Conservation (phyloP, 2,797 vertebrate genomes). For the Leontocebus nigricollis region DNA sequence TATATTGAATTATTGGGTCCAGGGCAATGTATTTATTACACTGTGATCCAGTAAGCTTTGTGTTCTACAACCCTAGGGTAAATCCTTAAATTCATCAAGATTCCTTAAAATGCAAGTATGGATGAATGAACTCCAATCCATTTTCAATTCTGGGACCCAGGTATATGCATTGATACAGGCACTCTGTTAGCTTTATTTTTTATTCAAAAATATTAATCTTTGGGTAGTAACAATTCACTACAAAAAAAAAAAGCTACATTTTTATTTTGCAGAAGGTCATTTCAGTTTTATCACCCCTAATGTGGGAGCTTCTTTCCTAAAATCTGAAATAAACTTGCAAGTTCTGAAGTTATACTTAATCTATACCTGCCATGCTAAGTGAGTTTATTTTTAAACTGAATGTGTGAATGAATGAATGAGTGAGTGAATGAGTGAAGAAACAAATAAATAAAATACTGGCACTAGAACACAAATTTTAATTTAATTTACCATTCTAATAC, state of each 20-base stretch:
- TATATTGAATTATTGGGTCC: background rate
- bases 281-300: background rate
- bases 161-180: background rate
- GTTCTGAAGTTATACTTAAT: background rate
- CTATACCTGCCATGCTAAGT: background rate
- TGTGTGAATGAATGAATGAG: background rate
- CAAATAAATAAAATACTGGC: background rate
- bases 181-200: background rate
- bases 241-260: background rate
- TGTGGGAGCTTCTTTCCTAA: background rate
- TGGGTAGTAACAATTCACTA: background rate
- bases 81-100: background rate
- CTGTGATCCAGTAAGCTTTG: background rate
- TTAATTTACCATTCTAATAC: background rate
- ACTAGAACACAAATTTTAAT: background rate
- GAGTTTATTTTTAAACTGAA: slow-evolving; percentile 46
- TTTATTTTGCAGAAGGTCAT: background rate
- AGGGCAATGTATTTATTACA: background rate
- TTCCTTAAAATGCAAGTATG: background rate
- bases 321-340: background rate
- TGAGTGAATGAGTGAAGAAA: background rate
- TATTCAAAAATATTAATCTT: background rate
- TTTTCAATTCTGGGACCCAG: background rate
- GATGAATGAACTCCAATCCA: background rate
- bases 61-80: background rate